Percentiles rank a stretch among this genome's conserved stretches.
These are phyloP conservation scores for Eupelmus urozonus DNA, from an alignment of 2,888 invertebrate species.

Conservation along the genomic window DNA sequence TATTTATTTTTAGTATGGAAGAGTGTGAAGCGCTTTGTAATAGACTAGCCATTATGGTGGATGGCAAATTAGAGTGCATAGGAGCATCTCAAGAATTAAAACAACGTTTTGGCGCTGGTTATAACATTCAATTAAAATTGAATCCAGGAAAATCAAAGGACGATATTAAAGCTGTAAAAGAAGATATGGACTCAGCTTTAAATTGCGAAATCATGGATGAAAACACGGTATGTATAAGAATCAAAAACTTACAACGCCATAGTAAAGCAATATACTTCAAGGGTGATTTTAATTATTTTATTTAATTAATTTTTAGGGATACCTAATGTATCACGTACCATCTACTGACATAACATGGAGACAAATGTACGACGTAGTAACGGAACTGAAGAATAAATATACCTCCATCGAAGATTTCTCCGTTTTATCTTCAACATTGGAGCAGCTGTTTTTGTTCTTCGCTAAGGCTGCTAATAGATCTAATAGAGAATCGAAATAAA, in stretches of 20 bases:
- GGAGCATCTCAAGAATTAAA: slow-evolving; percentile 87
- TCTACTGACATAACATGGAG: slow-evolving; percentile 69
- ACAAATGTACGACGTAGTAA: slow-evolving; percentile 72
- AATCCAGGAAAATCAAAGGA: slow-evolving; percentile 65
- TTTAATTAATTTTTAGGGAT: slow-evolving; percentile 67
- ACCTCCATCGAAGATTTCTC: slow-evolving; percentile 73
- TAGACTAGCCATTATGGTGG: slow-evolving; percentile 87
- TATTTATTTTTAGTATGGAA: slow-evolving; percentile 83
- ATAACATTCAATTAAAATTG: slow-evolving; percentile 81
- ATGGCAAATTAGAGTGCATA: slow-evolving; percentile 85
- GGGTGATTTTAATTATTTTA: no score
- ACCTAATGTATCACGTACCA: slow-evolving; percentile 70
- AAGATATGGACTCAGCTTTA: slow-evolving; percentile 79
- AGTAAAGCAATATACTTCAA: no score
- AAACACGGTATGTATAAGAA: slow-evolving; percentile 85
- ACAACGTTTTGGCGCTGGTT: slow-evolving; percentile 84
- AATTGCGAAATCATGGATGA: slow-evolving; percentile 84
- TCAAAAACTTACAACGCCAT: no score
- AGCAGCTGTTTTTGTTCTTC: slow-evolving; percentile 74
- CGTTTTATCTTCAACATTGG: slow-evolving; percentile 73
- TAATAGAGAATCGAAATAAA: no score
- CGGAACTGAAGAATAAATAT: slow-evolving; percentile 67
- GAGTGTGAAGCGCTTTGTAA: slow-evolving; percentile 91
- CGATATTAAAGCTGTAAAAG: slow-evolving; percentile 77
- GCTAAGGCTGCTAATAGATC: slow-evolving; percentile 67